phyloP scores from a whole-genome alignment of 1,140 invertebrate genomes.

The Whitmania pigra region DNA sequence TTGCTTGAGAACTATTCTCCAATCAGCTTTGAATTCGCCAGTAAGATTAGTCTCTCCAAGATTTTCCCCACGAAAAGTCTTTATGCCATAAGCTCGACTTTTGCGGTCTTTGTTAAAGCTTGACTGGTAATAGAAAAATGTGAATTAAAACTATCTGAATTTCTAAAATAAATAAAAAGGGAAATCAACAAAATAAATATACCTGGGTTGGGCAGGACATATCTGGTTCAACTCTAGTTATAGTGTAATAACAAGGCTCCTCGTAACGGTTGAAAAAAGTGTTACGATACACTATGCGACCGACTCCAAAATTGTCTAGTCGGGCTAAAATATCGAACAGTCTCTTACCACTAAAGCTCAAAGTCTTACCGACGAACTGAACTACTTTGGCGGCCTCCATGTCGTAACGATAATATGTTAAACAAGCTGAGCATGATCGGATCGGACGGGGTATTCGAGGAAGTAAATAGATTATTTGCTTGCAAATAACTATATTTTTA shows the following conservation, averaged over 20 bases:
- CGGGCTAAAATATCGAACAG: conserved; percentile 31
- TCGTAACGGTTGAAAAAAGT: conserved; percentile 28
- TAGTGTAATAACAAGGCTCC: conserved; percentile 31
- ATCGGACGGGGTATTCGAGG: too few relatives aligned
- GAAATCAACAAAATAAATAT: background rate
- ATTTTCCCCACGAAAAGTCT: conserved; percentile 21
- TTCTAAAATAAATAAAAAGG: background rate
- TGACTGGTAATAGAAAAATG: background rate
- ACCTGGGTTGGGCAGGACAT: conserved; percentile 26
- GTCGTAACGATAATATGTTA: background rate
- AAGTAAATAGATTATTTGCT: too few relatives aligned
- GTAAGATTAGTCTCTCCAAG: conserved; percentile 13
- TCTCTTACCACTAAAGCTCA: conserved; percentile 30
- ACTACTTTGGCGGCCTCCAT: background rate
- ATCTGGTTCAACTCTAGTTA: conserved; percentile 30
- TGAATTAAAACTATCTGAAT: background rate
- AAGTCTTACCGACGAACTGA: conserved; percentile 28
- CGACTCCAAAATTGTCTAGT: conserved; percentile 31
- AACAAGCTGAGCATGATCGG: background rate
- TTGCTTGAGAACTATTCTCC: conserved; percentile 24
- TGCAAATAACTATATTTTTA: too few relatives aligned
- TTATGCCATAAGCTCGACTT: conserved; percentile 7
- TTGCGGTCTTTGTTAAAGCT: background rate
- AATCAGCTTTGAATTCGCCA: conserved; percentile 21
- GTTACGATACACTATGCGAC: conserved; percentile 30